These are phyloP conservation scores for Trachelus troglodyta DNA, from an alignment of 2,888 invertebrate genomes.

Conservation along the genomic window DNA sequence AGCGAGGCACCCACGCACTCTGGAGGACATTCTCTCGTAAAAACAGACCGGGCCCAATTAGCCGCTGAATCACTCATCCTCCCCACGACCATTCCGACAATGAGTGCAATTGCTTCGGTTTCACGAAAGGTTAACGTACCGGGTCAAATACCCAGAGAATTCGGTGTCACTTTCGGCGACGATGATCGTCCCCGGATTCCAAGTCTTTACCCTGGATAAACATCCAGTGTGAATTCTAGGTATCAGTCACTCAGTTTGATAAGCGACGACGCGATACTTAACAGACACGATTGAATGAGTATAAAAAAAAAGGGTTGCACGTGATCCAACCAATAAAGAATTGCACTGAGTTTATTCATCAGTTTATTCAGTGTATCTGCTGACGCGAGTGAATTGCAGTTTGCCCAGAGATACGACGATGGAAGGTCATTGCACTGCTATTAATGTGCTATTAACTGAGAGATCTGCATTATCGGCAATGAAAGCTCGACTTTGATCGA, in stretches of 20 bases:
- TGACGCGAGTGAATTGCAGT: conserved; percentile 42
- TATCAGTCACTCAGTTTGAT: background rate
- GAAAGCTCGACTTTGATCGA: conserved; percentile 44
- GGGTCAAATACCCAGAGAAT: conserved; percentile 61
- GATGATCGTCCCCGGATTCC: conserved; percentile 3
- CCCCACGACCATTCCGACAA: conserved; percentile 39
- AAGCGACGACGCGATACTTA: background rate
- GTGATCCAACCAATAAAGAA: background rate
- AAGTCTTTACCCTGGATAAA: background rate
- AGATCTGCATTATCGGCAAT: conserved; percentile 39
- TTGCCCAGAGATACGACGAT: conserved; percentile 42
- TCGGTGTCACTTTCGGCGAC: conserved; percentile 56
- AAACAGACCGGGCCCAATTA: conserved; percentile 45
- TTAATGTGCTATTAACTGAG: conserved; percentile 40
- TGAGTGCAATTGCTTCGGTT: conserved; percentile 63
- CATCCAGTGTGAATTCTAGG: background rate
- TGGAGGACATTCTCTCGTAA: conserved; percentile 15
- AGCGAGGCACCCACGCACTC: conserved; percentile 6
- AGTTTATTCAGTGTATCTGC: background rate
- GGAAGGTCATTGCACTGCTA: conserved; percentile 53
- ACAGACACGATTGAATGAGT: background rate
- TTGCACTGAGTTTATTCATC: background rate
- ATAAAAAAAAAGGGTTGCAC: background rate
- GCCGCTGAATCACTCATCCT: conserved; percentile 48
- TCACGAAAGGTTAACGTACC: conserved; percentile 61